These are phyloP conservation scores for Cebus imitator DNA, from an alignment of 2,113 vertebrate species.

Conservation along the genomic window DNA sequence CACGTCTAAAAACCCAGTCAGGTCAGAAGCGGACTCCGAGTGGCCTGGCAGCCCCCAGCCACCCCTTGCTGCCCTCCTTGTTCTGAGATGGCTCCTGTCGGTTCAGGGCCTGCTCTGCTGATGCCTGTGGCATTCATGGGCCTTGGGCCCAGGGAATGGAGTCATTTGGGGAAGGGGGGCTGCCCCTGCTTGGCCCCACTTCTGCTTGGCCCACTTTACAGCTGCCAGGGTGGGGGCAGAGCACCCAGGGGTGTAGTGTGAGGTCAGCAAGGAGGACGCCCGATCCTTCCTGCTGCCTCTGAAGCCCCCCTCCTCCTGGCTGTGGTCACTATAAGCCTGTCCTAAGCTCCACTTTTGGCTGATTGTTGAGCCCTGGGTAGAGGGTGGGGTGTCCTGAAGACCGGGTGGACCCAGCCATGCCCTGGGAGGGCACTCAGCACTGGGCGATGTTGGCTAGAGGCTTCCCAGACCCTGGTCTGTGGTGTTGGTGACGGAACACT, in stretches of 20 bases:
- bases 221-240: background rate
- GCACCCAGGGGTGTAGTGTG: background rate
- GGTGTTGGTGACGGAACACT: fast-evolving
- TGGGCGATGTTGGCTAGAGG: fast-evolving
- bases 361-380: background rate
- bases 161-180: background rate
- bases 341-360: background rate
- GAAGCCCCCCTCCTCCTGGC: background rate
- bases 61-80: background rate
- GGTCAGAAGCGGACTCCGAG: background rate
- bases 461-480: too few species aligned
- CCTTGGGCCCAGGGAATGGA: background rate
- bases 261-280: background rate
- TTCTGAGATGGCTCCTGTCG: background rate
- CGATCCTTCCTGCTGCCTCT: background rate
- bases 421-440: background rate
- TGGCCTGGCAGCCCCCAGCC: background rate
- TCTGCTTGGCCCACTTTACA: background rate
- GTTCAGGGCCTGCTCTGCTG: background rate
- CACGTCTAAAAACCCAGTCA: background rate
- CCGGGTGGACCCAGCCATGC: too few species aligned
- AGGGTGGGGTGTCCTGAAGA: background rate
- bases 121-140: background rate
- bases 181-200: background rate
- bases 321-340: background rate